Conservation (phyloP, 2,888 invertebrate genomes). For the Corythucha ciliata region DNA sequence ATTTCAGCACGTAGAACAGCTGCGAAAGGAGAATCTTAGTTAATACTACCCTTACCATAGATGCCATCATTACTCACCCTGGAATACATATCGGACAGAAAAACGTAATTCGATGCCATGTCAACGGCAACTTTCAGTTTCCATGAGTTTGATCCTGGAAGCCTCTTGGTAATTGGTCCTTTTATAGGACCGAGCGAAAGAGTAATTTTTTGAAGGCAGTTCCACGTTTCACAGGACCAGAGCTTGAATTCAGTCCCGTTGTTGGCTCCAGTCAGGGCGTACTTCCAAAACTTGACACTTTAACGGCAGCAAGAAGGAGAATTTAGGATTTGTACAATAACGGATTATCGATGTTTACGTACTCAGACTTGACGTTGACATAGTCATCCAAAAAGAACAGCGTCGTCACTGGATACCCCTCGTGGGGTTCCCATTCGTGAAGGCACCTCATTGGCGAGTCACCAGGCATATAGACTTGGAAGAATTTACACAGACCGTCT, state of each 20-base stretch:
- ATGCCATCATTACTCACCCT: conserved; percentile 45
- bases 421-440: conserved; percentile 90
- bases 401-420: conserved; percentile 73
- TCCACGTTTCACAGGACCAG: conserved; percentile 94
- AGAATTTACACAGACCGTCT: conserved; percentile 87
- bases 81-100: conserved; percentile 79
- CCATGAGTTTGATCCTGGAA: no score
- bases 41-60: conserved; percentile 6
- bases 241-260: conserved; percentile 82
- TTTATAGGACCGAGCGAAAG: conserved; percentile 13
- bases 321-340: no score
- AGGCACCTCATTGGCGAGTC: conserved; percentile 61
- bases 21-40: conserved; percentile 36
- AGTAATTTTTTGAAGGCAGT: conserved; percentile 74
- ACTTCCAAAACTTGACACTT: conserved; percentile 84
- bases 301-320: conserved; percentile 32
- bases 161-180: no score
- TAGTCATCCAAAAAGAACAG: conserved; percentile 89
- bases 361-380: conserved; percentile 41
- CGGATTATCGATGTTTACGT: no score
- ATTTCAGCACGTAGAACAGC: conserved; percentile 70
- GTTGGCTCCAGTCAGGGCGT: conserved; percentile 78
- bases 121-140: conserved; percentile 72
- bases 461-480: conserved; percentile 66
- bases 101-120: conserved; percentile 71